These are phyloP conservation scores for Amniataba percoides DNA, from an alignment of 2,797 vertebrate species.

Conservation along the genomic window DNA sequence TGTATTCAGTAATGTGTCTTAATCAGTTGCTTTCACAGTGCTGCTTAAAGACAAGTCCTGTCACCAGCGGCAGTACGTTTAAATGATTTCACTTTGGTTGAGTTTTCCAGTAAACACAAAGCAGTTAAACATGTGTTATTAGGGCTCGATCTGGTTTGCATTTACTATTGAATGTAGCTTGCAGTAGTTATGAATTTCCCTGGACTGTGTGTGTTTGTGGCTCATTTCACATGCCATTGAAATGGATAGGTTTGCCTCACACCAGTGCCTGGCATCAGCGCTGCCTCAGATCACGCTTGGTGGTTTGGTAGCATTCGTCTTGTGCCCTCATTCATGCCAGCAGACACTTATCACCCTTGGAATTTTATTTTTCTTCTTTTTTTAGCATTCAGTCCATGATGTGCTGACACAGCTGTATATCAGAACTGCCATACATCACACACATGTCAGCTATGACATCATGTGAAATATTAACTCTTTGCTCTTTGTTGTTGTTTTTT, in stretches of 20 bases:
- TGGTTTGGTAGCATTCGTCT: conserved; percentile 64
- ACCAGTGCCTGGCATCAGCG: conserved; percentile 57
- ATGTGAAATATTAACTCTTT: conserved; percentile 38
- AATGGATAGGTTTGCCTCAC: conserved; percentile 67
- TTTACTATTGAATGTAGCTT: conserved; percentile 57
- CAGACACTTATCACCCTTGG: conserved; percentile 56
- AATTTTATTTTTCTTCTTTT: conserved; percentile 21
- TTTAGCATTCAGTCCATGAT: conserved; percentile 31
- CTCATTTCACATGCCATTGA: conserved; percentile 66
- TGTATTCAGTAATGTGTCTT: conserved; percentile 17
- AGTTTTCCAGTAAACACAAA: conserved; percentile 50
- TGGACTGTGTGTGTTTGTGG: conserved; percentile 63
- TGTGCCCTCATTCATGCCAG: conserved; percentile 55
- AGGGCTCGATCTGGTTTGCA: conserved; percentile 61
- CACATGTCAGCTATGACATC: conserved; percentile 49
- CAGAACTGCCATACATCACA: conserved; percentile 42
- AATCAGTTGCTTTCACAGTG: conserved; percentile 2
- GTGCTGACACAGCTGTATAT: conserved; percentile 56
- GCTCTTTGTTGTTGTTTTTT: too few relatives aligned
- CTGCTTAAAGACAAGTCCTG: neutral
- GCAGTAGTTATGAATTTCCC: conserved; percentile 58
- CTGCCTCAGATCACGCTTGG: conserved; percentile 59
- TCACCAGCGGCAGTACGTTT: conserved; percentile 11
- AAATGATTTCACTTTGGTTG: conserved; percentile 40
- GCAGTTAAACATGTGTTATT: conserved; percentile 44